phyloP scores from a whole-genome alignment of 2,113 vertebrate species.

The Chloropsis cyanopogon region DNA sequence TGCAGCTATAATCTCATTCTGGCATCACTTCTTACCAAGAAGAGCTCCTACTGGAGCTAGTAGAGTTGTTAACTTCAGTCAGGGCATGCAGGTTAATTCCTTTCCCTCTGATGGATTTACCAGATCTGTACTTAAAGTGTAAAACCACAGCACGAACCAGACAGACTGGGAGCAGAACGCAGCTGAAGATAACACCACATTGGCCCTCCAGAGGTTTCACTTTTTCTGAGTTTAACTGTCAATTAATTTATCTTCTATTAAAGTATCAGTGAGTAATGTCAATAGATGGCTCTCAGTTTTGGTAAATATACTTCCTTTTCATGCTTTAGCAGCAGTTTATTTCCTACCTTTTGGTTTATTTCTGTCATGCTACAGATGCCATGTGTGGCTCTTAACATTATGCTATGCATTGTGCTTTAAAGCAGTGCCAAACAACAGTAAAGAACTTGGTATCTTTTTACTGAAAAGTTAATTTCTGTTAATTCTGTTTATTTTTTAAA shows the following conservation, averaged over 20 bases:
- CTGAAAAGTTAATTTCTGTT: background rate
- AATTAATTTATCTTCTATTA: background rate
- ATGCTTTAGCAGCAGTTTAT: background rate
- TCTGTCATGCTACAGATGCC: background rate
- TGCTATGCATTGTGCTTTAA: background rate
- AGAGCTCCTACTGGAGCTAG: background rate
- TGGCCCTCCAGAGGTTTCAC: background rate
- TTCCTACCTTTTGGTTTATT: background rate
- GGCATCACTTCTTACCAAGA: background rate
- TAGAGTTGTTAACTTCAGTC: background rate
- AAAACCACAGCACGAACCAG: background rate
- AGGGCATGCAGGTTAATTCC: background rate
- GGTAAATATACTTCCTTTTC: background rate
- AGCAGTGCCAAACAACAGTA: background rate
- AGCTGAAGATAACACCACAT: background rate
- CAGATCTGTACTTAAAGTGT: background rate
- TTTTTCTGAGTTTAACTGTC: background rate
- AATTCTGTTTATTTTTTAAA: background rate
- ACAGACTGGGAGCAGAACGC: background rate
- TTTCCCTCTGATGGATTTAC: background rate
- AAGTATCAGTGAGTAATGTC: background rate
- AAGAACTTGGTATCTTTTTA: background rate
- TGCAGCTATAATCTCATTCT: background rate
- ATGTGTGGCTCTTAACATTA: background rate
- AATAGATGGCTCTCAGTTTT: background rate